phyloP scores from a whole-genome alignment of 2,888 invertebrate genomes.

The Troglohyphantes excavatus region DNA sequence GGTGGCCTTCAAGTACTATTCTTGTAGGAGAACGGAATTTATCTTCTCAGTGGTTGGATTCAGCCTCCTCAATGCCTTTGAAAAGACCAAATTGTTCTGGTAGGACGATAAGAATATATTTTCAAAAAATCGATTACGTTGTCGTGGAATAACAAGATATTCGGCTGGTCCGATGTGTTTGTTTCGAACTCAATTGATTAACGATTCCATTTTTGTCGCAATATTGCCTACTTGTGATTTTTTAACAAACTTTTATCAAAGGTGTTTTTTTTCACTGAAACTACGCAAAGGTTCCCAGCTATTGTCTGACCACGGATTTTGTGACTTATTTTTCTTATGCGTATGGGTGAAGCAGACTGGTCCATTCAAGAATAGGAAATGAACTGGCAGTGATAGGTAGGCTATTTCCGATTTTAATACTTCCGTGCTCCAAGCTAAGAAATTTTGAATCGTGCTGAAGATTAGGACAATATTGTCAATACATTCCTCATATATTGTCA shows the following conservation, averaged over 20 bases:
- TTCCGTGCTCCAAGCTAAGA: background rate
- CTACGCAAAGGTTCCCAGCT: background rate
- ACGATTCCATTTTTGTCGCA: background rate
- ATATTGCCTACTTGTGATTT: background rate
- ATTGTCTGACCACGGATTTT: background rate
- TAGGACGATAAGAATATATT: background rate
- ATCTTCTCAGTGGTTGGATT: background rate
- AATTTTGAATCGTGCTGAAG: background rate
- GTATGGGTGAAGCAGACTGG: too few species aligned
- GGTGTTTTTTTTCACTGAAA: background rate
- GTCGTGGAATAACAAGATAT: slow-evolving; percentile 3
- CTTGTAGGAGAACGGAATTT: background rate
- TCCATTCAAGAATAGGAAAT: too few species aligned
- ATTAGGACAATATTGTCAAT: background rate
- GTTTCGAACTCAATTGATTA: background rate
- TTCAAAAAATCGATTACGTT: background rate
- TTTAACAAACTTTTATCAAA: background rate
- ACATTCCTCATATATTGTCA: background rate
- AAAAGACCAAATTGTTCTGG: background rate
- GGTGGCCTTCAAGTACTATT: slow-evolving; percentile 36
- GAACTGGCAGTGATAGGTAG: background rate
- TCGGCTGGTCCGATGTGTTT: slow-evolving; percentile 57
- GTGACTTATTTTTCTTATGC: background rate
- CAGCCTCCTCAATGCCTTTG: background rate
- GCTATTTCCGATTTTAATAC: background rate